These are phyloP conservation scores for Eulimnadia texana DNA, from an alignment of 1,140 invertebrate genomes.

Conservation along the genomic window DNA sequence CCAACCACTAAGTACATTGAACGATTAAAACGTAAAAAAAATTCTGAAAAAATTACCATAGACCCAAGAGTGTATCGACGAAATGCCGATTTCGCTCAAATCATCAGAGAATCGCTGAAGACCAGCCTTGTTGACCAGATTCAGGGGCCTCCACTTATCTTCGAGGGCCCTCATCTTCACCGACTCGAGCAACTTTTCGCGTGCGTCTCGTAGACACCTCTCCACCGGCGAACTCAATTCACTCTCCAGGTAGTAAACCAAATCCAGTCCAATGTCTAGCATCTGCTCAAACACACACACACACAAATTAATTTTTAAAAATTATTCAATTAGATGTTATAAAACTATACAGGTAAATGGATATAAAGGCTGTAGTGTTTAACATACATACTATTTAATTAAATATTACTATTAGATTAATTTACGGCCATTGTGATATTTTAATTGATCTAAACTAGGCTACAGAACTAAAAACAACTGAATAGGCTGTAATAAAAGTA, in stretches of 20 bases:
- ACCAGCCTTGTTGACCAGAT: slow-evolving; percentile 40
- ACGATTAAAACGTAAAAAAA: not conserved
- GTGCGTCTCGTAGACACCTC: slow-evolving; percentile 44
- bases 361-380: too few relatives aligned
- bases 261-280: slow-evolving; percentile 54
- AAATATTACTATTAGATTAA: too few relatives aligned
- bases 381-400: too few relatives aligned
- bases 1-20: slow-evolving; percentile 32
- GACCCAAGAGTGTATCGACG: slow-evolving; percentile 35
- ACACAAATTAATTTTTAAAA: slow-evolving; percentile 3
- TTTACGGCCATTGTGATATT: too few relatives aligned
- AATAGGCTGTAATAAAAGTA: too few relatives aligned
- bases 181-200: slow-evolving; percentile 57
- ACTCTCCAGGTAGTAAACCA: slow-evolving; percentile 68
- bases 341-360: too few relatives aligned
- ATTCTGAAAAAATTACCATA: slow-evolving; percentile 30
- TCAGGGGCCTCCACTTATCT: slow-evolving; percentile 54
- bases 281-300: slow-evolving; percentile 42
- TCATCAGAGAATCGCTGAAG: slow-evolving; percentile 40
- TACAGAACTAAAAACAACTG: too few relatives aligned
- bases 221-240: slow-evolving; percentile 51
- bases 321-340: too few relatives aligned
- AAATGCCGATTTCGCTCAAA: slow-evolving; percentile 38
- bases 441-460: too few relatives aligned
- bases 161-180: slow-evolving; percentile 50